These are phyloP conservation scores for Parelbella ahira DNA, from an alignment of 2,888 invertebrate genomes.

Conservation along the genomic window DNA sequence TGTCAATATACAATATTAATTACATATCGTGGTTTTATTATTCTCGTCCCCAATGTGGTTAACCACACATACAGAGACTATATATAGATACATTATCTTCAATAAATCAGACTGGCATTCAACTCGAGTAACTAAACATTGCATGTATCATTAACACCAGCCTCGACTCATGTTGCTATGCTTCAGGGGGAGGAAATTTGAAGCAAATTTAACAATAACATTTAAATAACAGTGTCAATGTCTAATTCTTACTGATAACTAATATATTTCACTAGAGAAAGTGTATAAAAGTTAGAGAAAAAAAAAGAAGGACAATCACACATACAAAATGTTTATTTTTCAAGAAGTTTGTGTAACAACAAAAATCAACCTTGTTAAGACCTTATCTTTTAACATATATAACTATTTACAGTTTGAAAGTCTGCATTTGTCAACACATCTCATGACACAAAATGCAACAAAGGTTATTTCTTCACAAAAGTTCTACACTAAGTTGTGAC, in stretches of 20 bases:
- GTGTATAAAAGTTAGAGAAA: too few relatives aligned
- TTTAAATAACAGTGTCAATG: not conserved
- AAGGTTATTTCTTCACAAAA: conserved; percentile 70
- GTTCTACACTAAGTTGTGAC: conserved; percentile 77
- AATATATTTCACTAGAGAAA: too few relatives aligned
- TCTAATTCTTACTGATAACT: conserved; percentile 1
- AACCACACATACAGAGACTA: conserved; percentile 22
- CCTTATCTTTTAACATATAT: conserved; percentile 77
- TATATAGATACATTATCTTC: conserved; percentile 1
- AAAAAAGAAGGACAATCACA: conserved; percentile 52
- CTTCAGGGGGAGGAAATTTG: conserved; percentile 35
- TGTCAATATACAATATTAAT: conserved; percentile 77
- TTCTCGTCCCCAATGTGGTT: conserved; percentile 26
- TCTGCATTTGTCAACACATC: conserved; percentile 76
- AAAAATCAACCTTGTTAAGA: conserved; percentile 79
- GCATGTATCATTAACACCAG: not conserved
- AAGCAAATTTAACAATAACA: conserved; percentile 6
- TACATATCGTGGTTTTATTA: conserved; percentile 56
- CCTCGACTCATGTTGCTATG: conserved; percentile 5
- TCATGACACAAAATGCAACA: conserved; percentile 76
- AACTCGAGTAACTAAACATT: not conserved
- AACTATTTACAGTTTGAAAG: conserved; percentile 79
- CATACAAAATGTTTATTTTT: conserved; percentile 81
- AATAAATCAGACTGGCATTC: conserved; percentile 6
- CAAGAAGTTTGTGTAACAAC: conserved; percentile 80